Conservation (phyloP, 2,888 invertebrate genomes). For the Lasioglossum vierecki region DNA sequence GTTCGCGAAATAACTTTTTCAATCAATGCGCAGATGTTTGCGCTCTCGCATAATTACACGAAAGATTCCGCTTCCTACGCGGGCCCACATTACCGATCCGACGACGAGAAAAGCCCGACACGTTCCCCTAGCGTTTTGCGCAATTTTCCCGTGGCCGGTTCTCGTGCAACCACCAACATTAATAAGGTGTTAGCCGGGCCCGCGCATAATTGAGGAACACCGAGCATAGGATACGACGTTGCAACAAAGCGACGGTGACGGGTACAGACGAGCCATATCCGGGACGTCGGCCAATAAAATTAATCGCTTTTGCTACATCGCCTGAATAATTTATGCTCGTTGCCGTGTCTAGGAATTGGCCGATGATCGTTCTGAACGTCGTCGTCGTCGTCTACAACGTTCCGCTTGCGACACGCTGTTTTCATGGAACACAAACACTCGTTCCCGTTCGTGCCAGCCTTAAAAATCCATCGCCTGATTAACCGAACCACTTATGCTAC, state of each 20-base stretch:
- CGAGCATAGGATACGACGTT: constrained; percentile 73
- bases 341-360: constrained; percentile 68
- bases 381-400: constrained; percentile 26
- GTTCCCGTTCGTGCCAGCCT: constrained; percentile 47
- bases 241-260: constrained; percentile 77
- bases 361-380: constrained; percentile 63
- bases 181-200: constrained; percentile 70
- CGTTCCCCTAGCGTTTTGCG: constrained; percentile 60
- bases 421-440: constrained; percentile 45
- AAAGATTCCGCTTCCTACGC: constrained; percentile 33
- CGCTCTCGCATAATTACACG: constrained; percentile 28
- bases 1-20: neutral
- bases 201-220: constrained; percentile 70
- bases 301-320: constrained; percentile 79
- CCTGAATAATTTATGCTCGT: constrained; percentile 79
- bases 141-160: constrained; percentile 66
- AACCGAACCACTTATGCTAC: constrained; percentile 8
- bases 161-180: constrained; percentile 66
- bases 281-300: constrained; percentile 80
- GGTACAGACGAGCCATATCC: constrained; percentile 80
- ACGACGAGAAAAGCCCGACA: constrained; percentile 37
- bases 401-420: constrained; percentile 55
- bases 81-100: constrained; percentile 30
- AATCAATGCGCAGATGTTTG: neutral
- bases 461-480: constrained; percentile 43